These are phyloP conservation scores for Polypterus senegalus DNA, from an alignment of 2,113 vertebrate species.

Conservation along the genomic window DNA sequence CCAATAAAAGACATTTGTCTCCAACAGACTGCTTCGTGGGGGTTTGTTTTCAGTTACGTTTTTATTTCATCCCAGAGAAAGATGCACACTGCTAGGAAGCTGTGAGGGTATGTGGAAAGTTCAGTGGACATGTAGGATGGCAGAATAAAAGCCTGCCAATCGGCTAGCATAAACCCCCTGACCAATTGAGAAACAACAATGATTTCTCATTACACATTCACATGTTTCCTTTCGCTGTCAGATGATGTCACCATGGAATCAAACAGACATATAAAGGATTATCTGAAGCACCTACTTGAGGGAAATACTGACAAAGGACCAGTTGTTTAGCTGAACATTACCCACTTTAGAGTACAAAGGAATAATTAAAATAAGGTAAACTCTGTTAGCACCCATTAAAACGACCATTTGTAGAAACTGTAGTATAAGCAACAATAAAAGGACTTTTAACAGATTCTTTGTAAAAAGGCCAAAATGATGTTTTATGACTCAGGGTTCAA, in stretches of 20 bases:
- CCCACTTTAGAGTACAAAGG: no score
- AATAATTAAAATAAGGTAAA: no score
- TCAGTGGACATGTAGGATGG: background rate
- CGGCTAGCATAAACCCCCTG: constrained; percentile 2
- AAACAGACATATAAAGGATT: background rate
- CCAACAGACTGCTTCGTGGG: background rate
- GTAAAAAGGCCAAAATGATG: no score
- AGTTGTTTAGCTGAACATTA: no score
- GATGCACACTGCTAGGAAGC: constrained; percentile 4
- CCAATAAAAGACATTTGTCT: constrained; percentile 8
- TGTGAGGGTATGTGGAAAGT: background rate
- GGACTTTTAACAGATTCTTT: no score
- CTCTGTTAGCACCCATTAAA: no score
- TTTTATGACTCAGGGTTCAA: no score
- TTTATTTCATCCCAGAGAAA: background rate
- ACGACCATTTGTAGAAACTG: no score
- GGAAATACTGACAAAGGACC: no score
- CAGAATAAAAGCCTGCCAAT: constrained; percentile 1
- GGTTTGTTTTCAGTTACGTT: background rate
- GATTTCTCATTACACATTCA: background rate
- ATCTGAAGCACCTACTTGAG: no score
- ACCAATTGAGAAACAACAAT: background rate
- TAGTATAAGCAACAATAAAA: no score
- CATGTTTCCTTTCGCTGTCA: background rate
- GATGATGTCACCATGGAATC: background rate